These are phyloP conservation scores for Marisa cornuarietis DNA, from an alignment of 1,140 invertebrate species.

Conservation along the genomic window DNA sequence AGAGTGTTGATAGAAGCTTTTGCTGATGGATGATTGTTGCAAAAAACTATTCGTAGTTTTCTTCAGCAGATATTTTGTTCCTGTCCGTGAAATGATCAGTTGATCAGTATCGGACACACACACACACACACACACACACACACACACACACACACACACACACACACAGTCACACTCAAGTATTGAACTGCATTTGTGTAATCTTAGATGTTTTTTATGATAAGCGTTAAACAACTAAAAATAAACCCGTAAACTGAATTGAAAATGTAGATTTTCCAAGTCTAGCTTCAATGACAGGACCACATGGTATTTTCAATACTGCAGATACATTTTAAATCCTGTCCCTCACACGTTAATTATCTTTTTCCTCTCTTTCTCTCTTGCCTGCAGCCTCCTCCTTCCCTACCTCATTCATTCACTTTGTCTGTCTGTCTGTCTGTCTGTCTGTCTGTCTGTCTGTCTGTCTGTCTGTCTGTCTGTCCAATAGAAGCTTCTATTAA, in stretches of 20 bases:
- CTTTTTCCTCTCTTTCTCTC: background rate
- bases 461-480: conserved; percentile 3
- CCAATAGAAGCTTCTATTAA: too few relatives aligned
- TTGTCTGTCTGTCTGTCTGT: conserved; percentile 6
- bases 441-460: conserved; percentile 5
- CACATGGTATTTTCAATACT: background rate
- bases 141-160: background rate
- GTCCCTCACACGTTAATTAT: background rate
- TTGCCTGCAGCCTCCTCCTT: background rate
- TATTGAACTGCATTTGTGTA: background rate
- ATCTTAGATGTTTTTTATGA: background rate
- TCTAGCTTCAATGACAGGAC: background rate
- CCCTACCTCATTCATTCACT: background rate
- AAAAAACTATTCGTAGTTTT: too few relatives aligned
- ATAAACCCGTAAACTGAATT: too few relatives aligned
- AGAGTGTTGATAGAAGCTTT: too few relatives aligned
- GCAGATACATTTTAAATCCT: background rate
- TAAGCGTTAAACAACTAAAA: background rate
- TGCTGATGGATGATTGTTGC: too few relatives aligned
- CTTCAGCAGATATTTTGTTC: too few relatives aligned
- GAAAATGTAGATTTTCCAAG: background rate
- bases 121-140: background rate
- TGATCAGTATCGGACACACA: too few relatives aligned
- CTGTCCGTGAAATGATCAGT: background rate
- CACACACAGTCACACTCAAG: background rate